phyloP scores from a whole-genome alignment of 2,797 vertebrate genomes.

The Gephyroberyx darwinii region DNA sequence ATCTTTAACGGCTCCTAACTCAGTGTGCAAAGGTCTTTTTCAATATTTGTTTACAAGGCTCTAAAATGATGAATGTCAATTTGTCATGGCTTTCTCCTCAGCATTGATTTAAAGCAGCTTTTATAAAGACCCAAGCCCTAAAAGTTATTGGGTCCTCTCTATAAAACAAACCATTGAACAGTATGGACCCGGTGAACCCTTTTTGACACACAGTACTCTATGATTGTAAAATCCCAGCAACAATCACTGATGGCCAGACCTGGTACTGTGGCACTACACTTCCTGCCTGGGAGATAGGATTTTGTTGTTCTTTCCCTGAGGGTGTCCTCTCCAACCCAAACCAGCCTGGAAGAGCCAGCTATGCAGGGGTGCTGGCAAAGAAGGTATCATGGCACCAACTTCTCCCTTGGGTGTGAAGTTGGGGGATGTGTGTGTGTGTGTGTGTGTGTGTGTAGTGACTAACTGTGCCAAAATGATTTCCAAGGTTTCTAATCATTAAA shows the following conservation, averaged over 20 bases:
- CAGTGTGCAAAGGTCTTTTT: constrained; percentile 43
- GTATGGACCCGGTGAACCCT: constrained; percentile 3
- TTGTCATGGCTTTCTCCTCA: neutral
- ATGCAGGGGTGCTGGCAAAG: constrained; percentile 15
- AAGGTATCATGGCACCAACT: neutral
- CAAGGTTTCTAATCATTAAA: too few relatives aligned
- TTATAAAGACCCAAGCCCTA: constrained; percentile 14
- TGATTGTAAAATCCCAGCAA: constrained; percentile 2
- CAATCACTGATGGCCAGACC: constrained; percentile 26
- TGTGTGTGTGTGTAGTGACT: neutral
- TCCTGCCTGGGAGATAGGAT: constrained; percentile 14
- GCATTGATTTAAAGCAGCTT: constrained; percentile 45
- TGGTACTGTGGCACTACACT: neutral
- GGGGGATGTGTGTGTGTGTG: neutral
- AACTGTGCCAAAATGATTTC: neutral
- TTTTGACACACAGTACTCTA: neutral
- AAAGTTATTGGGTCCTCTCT: constrained; percentile 17
- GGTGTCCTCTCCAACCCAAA: neutral
- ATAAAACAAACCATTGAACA: constrained; percentile 16
- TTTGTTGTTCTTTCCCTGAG: neutral
- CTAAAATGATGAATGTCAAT: constrained; percentile 43
- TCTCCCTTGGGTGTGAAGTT: neutral
- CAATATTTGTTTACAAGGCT: constrained; percentile 55
- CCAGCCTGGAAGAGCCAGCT: constrained; percentile 7
- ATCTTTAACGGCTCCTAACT: constrained; percentile 14